Percentiles rank a stretch among this genome's conserved stretches.
phyloP scores from a whole-genome alignment of 2,113 vertebrate genomes.

The Rhabdornis inornatus region DNA sequence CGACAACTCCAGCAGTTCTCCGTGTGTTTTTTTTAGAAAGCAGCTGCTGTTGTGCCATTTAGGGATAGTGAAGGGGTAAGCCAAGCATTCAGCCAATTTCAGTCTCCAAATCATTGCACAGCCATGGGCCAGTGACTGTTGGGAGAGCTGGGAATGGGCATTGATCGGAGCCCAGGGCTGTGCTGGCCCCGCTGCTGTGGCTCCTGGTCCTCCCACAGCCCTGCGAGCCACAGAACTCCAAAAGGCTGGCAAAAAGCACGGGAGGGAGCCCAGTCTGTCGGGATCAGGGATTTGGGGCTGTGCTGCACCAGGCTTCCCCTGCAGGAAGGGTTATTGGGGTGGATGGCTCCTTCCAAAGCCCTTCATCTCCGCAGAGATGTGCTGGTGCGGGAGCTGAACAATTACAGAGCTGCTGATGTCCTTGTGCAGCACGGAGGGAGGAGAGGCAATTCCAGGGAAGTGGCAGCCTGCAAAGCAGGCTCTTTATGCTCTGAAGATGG shows the following conservation, averaged over 20 bases:
- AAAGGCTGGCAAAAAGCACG: background rate
- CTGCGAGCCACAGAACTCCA: background rate
- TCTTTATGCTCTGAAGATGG: background rate
- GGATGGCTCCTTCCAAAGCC: background rate
- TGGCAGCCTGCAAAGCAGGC: background rate
- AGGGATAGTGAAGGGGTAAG: background rate
- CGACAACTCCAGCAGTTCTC: background rate
- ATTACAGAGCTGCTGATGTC: background rate
- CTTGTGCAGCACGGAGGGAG: background rate
- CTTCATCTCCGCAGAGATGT: background rate
- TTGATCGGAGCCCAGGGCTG: background rate
- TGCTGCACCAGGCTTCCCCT: background rate
- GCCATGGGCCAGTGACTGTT: background rate
- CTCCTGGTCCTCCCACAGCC: background rate
- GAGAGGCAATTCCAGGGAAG: background rate
- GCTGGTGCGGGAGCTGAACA: background rate
- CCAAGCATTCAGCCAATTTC: conserved; percentile 48
- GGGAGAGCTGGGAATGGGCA: background rate
- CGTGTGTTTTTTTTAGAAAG: background rate
- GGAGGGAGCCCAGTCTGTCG: rapidly evolving
- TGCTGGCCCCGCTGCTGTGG: rapidly evolving
- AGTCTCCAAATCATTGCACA: conserved; percentile 4
- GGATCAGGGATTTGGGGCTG: background rate
- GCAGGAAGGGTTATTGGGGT: background rate
- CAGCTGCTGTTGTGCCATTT: background rate